Conservation (phyloP, 2,113 vertebrate species). For the Cottus gobio region DNA sequence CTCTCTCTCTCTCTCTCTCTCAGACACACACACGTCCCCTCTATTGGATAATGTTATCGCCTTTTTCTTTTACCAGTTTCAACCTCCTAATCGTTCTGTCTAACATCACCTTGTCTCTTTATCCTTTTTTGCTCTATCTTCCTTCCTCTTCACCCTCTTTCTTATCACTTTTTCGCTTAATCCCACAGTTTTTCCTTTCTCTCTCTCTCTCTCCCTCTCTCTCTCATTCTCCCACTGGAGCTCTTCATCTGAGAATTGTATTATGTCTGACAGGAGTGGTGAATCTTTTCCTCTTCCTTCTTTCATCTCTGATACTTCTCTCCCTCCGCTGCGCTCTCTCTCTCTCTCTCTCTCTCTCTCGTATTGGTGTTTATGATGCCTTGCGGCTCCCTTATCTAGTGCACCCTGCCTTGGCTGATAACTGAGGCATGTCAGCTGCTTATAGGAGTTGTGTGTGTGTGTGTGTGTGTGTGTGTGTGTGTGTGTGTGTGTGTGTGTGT, state of each 20-base stretch:
- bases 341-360: slow-evolving; percentile 8
- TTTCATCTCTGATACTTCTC: slow-evolving; percentile 69
- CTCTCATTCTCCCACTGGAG: slow-evolving; percentile 1
- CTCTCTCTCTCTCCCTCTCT: slow-evolving; percentile 2
- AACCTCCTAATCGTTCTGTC: slow-evolving; percentile 6
- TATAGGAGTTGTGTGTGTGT: slow-evolving; percentile 7
- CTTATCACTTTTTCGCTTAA: no score
- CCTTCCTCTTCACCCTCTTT: not conserved
- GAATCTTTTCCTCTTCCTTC: slow-evolving; percentile 53
- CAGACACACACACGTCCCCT: not conserved
- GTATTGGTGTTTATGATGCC: slow-evolving; percentile 69
- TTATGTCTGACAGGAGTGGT: slow-evolving; percentile 68
- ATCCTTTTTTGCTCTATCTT: not conserved
- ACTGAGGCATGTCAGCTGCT: slow-evolving; percentile 64
- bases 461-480: slow-evolving; percentile 12
- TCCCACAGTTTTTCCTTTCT: not conserved
- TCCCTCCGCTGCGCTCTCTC: slow-evolving; percentile 12
- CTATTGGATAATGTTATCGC: not conserved
- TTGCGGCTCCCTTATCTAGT: slow-evolving; percentile 63
- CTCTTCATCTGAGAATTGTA: slow-evolving; percentile 67
- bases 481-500: slow-evolving; percentile 15
- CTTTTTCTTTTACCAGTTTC: not conserved
- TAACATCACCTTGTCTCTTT: not conserved
- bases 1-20: not conserved
- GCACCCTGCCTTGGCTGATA: slow-evolving; percentile 67